Evolutionary conservation across 2,113 vertebrate species (phyloP), one percentile per base, ranked within the genome.

Genomic region (Hydropotes inermis): DNA sequence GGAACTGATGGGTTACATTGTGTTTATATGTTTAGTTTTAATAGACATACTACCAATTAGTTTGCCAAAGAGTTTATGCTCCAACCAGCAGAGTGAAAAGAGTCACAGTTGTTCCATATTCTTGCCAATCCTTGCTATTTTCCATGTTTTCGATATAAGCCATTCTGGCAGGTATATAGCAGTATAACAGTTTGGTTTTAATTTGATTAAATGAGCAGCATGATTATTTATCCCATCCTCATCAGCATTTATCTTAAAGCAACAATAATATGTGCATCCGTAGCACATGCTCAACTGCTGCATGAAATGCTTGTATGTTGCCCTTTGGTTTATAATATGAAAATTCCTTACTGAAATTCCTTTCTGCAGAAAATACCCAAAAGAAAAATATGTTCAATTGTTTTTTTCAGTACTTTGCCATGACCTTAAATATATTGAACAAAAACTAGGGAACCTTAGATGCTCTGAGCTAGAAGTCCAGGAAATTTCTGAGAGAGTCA

Each of bases 361-460:
- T 39, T 39, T 39, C 39, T 78, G 21, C n/a, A 78, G 58, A 97
- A 92, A 89, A 36, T 74, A 64, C 36, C 33, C 89, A 6, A 84
- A 94, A 81, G 28, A 78, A 50, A 95, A 54, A 45, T 13, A 52
- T 57, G 15, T 61, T 50, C 19, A n/a, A 39, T 86, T 87, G 55
- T n/a, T 88, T 70, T 70, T 85, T 60, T 95, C 81, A 55, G 79
- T 54, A 39, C 43, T 93, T 86, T 89, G 14, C 17, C 28, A 17
- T 93, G 12, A 84, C 33, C 45, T 94, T 86, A 21, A 64, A 54
- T 93, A 28, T 70, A 13, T 33, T 15, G 8, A 39, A 33, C 76
- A 92, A 92, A 96, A 33, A 45, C 84, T 54, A 50, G 19, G 39
- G 12, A 79, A 39, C 3, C 33, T 74, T 78, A 39, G 28, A 6